Percentiles rank a stretch among this genome's conserved stretches.
Evolutionary conservation across 2,888 invertebrate species (phyloP).

Genomic region (Cheilosia soror): DNA sequence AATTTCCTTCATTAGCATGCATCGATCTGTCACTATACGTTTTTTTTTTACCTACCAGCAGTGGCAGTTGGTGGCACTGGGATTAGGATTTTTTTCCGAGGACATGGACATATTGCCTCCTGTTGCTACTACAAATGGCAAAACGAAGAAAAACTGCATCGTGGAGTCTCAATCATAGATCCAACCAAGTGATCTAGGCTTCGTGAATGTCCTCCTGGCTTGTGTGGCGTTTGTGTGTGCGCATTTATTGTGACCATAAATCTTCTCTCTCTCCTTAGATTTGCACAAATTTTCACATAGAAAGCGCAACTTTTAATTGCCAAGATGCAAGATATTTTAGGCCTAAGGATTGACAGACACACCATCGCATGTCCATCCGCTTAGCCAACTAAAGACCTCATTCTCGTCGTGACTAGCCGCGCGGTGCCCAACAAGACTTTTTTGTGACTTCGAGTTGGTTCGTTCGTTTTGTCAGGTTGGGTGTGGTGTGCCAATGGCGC

Average conservation of each 20-base stretch:
- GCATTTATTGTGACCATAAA: slow-evolving; percentile 69
- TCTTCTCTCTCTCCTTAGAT: slow-evolving; percentile 50
- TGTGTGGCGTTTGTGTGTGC: slow-evolving; percentile 18
- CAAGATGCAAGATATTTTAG: slow-evolving; percentile 27
- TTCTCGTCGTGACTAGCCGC: slow-evolving; percentile 49
- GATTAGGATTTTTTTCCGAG: slow-evolving; percentile 27
- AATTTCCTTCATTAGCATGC: slow-evolving; percentile 71
- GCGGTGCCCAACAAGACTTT: slow-evolving; percentile 9
- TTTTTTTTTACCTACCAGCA: slow-evolving; percentile 28
- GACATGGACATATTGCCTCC: slow-evolving; percentile 61
- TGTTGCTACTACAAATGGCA: slow-evolving; percentile 39
- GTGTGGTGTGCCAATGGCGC: slow-evolving; percentile 14
- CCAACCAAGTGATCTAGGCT: slow-evolving; percentile 26
- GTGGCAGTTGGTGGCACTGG: slow-evolving; percentile 3
- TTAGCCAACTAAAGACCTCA: slow-evolving; percentile 27
- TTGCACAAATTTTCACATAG: slow-evolving; percentile 44
- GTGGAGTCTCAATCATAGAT: slow-evolving; percentile 49
- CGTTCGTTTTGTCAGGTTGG: slow-evolving; percentile 37
- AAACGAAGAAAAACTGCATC: slow-evolving; percentile 50
- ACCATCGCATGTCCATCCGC: slow-evolving; percentile 70
- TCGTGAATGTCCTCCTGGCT: slow-evolving; percentile 31
- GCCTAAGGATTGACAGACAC: slow-evolving; percentile 59
- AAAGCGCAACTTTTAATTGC: slow-evolving; percentile 46
- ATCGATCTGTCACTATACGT: slow-evolving; percentile 64
- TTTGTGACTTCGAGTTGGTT: slow-evolving; percentile 45